Conservation (phyloP, 1,140 invertebrate species). For the Trissolcus basalis region DNA sequence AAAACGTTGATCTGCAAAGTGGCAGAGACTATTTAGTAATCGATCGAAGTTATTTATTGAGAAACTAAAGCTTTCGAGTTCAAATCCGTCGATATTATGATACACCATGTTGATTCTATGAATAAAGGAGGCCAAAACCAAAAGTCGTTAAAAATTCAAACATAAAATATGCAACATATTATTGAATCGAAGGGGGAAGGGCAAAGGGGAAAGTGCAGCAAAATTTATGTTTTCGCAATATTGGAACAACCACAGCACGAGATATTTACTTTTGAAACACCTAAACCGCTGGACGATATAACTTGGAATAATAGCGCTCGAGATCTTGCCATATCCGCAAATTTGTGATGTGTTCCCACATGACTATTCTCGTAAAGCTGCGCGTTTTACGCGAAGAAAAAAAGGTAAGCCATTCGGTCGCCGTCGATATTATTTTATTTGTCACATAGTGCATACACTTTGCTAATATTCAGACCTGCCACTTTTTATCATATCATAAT, state of each 20-base stretch:
- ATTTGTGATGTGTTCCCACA: slow-evolving; percentile 29
- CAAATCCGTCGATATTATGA: slow-evolving; percentile 5
- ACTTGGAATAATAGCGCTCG: slow-evolving; percentile 35
- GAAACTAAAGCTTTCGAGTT: slow-evolving; percentile 35
- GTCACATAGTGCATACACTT: too few relatives aligned
- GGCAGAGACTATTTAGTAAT: slow-evolving; percentile 14
- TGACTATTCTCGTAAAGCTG: slow-evolving; percentile 43
- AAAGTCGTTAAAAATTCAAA: neutral
- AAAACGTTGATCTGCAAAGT: slow-evolving; percentile 23
- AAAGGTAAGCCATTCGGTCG: slow-evolving; percentile 19
- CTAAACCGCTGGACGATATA: slow-evolving; percentile 15
- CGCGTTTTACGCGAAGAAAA: slow-evolving; percentile 20
- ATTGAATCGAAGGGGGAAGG: neutral
- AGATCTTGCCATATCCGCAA: slow-evolving; percentile 37
- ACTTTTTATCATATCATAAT: too few relatives aligned
- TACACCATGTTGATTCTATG: slow-evolving; percentile 20
- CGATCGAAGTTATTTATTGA: slow-evolving; percentile 38
- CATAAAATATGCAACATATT: slow-evolving; percentile 4
- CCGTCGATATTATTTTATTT: too few relatives aligned
- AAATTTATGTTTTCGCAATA: slow-evolving; percentile 10
- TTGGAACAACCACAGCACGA: slow-evolving; percentile 1
- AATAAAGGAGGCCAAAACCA: slow-evolving; percentile 7
- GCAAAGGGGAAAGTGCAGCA: too few relatives aligned
- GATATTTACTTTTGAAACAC: slow-evolving; percentile 35
- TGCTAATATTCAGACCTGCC: too few relatives aligned